A percentile compares a stretch with the other conserved stretches of the same genome.
Conservation (phyloP, 2,113 vertebrate genomes). For the Ibidorhyncha struthersii region DNA sequence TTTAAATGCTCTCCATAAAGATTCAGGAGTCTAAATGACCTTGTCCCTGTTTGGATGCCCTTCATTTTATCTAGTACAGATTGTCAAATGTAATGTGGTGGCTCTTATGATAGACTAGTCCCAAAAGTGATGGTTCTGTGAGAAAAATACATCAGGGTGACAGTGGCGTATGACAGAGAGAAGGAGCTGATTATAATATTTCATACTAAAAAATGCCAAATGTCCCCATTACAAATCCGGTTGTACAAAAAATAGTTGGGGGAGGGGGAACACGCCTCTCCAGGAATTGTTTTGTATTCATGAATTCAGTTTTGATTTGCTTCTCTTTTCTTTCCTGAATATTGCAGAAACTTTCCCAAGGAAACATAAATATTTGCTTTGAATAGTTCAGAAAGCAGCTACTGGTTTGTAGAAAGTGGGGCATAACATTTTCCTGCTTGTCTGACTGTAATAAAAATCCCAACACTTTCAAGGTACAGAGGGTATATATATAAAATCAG, state of each 20-base stretch:
- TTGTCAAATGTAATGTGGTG: constrained; percentile 45
- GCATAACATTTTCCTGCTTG: not conserved
- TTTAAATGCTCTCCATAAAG: constrained; percentile 32
- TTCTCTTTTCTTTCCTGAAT: not conserved
- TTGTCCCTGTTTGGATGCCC: constrained; percentile 56
- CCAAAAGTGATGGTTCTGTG: constrained; percentile 39
- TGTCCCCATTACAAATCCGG: not conserved
- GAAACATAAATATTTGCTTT: not conserved
- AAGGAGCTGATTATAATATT: constrained; percentile 35
- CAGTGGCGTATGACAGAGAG: not conserved
- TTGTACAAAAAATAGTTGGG: not conserved
- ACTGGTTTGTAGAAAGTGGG: not conserved
- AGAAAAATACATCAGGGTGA: constrained; percentile 37
- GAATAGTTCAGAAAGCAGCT: not conserved
- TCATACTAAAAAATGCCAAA: constrained; percentile 33
- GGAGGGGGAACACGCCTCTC: not conserved
- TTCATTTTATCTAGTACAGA: constrained; percentile 48
- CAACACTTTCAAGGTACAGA: not conserved
- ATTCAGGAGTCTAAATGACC: constrained; percentile 29
- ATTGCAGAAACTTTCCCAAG: not conserved
- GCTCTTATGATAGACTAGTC: constrained; percentile 39
- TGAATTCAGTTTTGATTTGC: constrained; percentile 7
- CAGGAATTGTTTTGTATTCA: constrained; percentile 17
- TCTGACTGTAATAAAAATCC: not conserved
- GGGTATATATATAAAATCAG: not conserved